Percentiles rank a stretch among this genome's conserved stretches.
Evolutionary conservation across 2,888 invertebrate genomes (phyloP).

Genomic region (Epiblema foenella): DNA sequence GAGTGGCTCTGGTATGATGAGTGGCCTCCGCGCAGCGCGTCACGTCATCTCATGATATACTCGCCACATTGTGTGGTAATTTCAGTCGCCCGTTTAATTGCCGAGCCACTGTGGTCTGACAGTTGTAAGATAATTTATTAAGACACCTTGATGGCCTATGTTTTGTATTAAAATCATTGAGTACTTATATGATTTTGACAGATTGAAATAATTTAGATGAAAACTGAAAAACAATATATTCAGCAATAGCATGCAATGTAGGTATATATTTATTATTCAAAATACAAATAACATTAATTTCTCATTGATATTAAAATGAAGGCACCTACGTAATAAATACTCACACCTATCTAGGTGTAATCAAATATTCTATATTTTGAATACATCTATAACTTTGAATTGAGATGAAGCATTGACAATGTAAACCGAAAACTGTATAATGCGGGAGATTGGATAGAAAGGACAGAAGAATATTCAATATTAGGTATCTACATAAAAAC

Average conservation of each 20-base stretch:
- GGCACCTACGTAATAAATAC: too few relatives aligned
- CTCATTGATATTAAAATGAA: too few relatives aligned
- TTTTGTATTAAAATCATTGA: constrained; percentile 62
- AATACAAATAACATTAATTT: too few relatives aligned
- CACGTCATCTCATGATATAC: constrained; percentile 80
- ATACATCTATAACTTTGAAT: neutral
- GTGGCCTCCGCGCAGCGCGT: constrained; percentile 62
- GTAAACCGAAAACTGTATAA: neutral
- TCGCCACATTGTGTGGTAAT: constrained; percentile 82
- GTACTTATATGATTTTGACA: neutral
- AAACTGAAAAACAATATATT: too few relatives aligned
- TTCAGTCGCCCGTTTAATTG: constrained; percentile 77
- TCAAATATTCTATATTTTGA: neutral
- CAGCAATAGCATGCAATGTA: too few relatives aligned
- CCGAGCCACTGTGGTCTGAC: constrained; percentile 76
- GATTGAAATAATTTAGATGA: neutral
- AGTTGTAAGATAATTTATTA: constrained; percentile 78
- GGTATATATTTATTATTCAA: too few relatives aligned
- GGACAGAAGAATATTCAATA: neutral
- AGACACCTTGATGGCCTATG: constrained; percentile 73
- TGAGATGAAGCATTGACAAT: neutral
- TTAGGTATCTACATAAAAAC: neutral
- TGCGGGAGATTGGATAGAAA: neutral
- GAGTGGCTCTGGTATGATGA: constrained; percentile 68
- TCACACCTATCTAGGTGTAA: too few relatives aligned